Evolutionary conservation across 1,140 invertebrate genomes (phyloP).

Genomic region (Drosophila suzukii): DNA sequence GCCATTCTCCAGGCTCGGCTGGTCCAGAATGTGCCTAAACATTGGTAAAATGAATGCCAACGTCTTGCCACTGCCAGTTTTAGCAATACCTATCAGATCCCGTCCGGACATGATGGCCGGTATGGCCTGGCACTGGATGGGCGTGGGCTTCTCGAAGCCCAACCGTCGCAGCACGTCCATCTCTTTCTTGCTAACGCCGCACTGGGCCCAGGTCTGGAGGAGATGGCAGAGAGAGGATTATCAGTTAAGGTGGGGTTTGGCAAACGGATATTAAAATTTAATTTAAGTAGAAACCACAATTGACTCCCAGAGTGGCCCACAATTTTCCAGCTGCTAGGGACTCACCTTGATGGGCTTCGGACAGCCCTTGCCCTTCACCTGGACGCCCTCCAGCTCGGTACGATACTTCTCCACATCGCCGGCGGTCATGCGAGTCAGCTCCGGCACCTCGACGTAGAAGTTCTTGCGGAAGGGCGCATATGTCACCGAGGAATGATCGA

Average conservation of each 20-base stretch:
- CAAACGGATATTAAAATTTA: too few relatives aligned
- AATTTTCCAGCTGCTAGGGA: neutral
- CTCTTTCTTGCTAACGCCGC: constrained; percentile 98
- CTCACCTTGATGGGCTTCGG: constrained; percentile 95
- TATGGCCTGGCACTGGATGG: constrained; percentile 99
- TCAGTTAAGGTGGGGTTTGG: neutral
- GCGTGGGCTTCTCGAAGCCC: constrained; percentile 98
- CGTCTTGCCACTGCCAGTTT: constrained; percentile 99
- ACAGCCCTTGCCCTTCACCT: constrained; percentile 94
- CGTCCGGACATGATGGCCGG: constrained; percentile 99
- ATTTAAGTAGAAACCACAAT: too few relatives aligned
- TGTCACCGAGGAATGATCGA: constrained; percentile 92
- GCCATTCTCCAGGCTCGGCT: constrained; percentile 95
- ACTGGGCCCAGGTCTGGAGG: constrained; percentile 96
- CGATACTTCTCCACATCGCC: constrained; percentile 95
- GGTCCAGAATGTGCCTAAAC: constrained; percentile 99
- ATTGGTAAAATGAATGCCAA: constrained; percentile 99
- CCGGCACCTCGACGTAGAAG: constrained; percentile 96
- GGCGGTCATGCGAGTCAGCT: constrained; percentile 94
- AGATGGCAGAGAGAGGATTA: constrained; percentile 1
- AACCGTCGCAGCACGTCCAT: constrained; percentile 97
- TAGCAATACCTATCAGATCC: constrained; percentile 99
- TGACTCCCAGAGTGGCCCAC: neutral
- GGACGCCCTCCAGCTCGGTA: constrained; percentile 92
- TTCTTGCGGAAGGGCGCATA: constrained; percentile 97